phyloP scores from a whole-genome alignment of 2,113 vertebrate species.

The Channa argus region DNA sequence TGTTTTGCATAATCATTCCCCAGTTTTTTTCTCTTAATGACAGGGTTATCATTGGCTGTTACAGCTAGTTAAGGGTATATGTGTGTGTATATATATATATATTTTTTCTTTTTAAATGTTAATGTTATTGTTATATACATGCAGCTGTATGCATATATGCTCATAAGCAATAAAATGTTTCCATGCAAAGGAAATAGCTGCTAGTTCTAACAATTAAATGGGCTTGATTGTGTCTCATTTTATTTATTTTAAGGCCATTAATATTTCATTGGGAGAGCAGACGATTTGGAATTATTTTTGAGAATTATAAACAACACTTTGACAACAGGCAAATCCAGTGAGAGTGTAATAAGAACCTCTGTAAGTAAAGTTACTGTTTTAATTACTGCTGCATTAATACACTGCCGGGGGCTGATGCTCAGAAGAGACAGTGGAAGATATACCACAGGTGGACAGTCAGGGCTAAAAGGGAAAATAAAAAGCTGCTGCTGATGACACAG shows the following conservation, averaged over 20 bases:
- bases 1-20: background rate
- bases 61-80: background rate
- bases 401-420: slow-evolving; percentile 33
- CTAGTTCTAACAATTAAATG: slow-evolving; percentile 2
- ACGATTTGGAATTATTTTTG: background rate
- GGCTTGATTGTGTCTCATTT: background rate
- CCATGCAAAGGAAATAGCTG: background rate
- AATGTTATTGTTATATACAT: slow-evolving; percentile 4
- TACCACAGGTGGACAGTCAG: background rate
- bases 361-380: slow-evolving; percentile 58
- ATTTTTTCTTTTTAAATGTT: background rate
- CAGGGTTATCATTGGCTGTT: background rate
- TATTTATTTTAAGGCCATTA: background rate
- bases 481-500: background rate
- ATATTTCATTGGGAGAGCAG: background rate
- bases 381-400: slow-evolving; percentile 46
- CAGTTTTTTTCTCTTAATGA: background rate
- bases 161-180: slow-evolving; percentile 57
- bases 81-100: slow-evolving; percentile 15
- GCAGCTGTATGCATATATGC: slow-evolving; percentile 23
- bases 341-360: slow-evolving; percentile 55
- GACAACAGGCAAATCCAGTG: slow-evolving; percentile 24
- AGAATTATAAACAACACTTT: slow-evolving; percentile 19
- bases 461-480: background rate
- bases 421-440: slow-evolving; percentile 2